A percentile compares a stretch with the other conserved stretches of the same genome.
Evolutionary conservation across 2,797 vertebrate species (phyloP).

Genomic region (Hydrolagus colliei): DNA sequence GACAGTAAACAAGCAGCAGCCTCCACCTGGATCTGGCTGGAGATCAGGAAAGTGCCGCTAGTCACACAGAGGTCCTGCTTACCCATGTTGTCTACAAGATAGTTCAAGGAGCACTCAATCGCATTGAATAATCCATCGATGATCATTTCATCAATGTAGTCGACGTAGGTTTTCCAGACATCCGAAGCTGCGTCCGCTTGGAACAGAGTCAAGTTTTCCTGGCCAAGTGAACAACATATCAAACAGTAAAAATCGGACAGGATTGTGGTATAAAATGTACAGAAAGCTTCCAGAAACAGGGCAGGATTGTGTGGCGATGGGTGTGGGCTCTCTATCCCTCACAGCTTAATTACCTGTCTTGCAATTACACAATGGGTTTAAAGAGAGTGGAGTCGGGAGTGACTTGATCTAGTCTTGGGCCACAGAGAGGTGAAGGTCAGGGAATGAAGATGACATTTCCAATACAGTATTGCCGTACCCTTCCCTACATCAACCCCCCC

Average conservation of each 20-base stretch:
- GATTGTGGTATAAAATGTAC: too few species aligned
- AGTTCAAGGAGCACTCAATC: slow-evolving; percentile 74
- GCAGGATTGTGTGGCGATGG: too few species aligned
- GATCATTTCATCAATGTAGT: slow-evolving; percentile 79
- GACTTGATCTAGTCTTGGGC: background rate
- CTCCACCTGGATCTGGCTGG: too few species aligned
- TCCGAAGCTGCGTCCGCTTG: slow-evolving; percentile 60
- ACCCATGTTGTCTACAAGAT: slow-evolving; percentile 87
- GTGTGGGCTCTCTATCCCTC: too few species aligned
- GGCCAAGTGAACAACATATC: background rate
- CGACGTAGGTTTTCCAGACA: slow-evolving; percentile 75
- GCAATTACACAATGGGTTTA: background rate
- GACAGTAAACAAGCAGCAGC: too few species aligned
- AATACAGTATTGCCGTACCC: too few species aligned
- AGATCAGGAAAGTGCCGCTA: too few species aligned
- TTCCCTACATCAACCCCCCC: slow-evolving; percentile 53
- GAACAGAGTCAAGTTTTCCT: slow-evolving; percentile 77
- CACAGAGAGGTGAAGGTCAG: background rate
- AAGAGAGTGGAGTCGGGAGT: background rate
- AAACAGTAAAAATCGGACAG: too few species aligned
- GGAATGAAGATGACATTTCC: background rate
- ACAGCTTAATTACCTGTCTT: background rate
- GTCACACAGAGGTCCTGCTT: slow-evolving; percentile 13
- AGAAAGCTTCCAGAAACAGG: too few species aligned
- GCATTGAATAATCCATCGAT: slow-evolving; percentile 78